Base-by-base conservation (phyloP, 2,888 invertebrate genomes). In the Sialis fuliginosa region DNA sequence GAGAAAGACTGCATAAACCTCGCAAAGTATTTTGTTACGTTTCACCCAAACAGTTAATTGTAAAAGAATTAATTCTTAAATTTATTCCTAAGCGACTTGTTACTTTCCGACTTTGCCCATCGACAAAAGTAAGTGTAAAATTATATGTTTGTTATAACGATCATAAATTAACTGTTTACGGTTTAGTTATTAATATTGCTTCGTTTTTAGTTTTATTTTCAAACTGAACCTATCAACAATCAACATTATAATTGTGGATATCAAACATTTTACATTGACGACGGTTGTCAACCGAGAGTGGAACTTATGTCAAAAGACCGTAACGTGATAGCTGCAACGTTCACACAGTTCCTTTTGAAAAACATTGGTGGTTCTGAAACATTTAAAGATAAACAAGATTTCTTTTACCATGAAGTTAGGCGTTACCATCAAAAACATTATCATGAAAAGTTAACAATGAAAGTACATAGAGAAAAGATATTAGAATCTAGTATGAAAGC, bases 331-430 rank as follows among this genome's bases (percentile, higher is more conserved):
- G 91, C 90, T 5, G 92, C 93, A 49, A 88, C 91, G 22, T 93
- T 90, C 66, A 87, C 91, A 1, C 82, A 88, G 60, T 88, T 92
- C 62, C 74, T 93, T 52, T 68, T 91, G 33, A 89, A 89, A 67
- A 92, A 92, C 69, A 91, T 91, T 63, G 93, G 92, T 45, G 93
- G 93, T 3, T 92, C 91, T 42, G 93, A 93, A 66, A 86, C 90
- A 8, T 93, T 95, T 62, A 89, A 90, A 71, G 79, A 79, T 61
- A 81, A 81, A 57, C 79, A 79, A 56, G 81, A 82, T 57, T 79
- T 79, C 60, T 80, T 80, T 60, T 76, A 79, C 58, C 78, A 79
- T 58, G 79, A 80, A 63, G 72, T 81, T 33, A 74, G 92, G 54
- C 85, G 86, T 57, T 81, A 80, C 56, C 91, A 92, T 67, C 78